Base-by-base conservation (phyloP, 2,113 vertebrate genomes). In the Takifugu bimaculatus region DNA sequence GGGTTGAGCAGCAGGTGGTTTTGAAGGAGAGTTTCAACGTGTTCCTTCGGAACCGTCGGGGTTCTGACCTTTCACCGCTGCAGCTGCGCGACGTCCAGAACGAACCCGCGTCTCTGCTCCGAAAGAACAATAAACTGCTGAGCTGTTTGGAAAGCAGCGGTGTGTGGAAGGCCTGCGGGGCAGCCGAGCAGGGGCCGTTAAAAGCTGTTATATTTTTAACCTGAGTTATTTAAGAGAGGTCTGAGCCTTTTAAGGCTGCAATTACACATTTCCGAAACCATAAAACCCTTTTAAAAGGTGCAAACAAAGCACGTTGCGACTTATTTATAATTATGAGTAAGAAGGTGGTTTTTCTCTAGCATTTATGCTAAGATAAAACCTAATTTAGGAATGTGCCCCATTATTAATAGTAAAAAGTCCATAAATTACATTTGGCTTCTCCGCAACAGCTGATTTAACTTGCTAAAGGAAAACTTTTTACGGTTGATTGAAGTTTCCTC, bases 21-120 rank as follows among this genome's bases (percentile, higher is more conserved):
- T 71, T 65, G 63, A 58, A 57, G 27, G 61, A 43, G 63, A 56
- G 32, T 81, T 59, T 61, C 72, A 76, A 52, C 68, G 67, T 74
- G 52, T 72, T 75, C 56, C 39, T 62, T 32, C 48, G 70, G 52
- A 53, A 60, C 64, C 49, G 65, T 7, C 5, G 59, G 63, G 47
- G 65, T 20, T 25, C 35, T 72, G 74, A 74, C 63, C 73, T 28
- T 2, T 50, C 26, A 63, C 55, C 53, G 15, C 32, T 58, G 66
- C 68, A 78, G 79, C 70, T 81, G 72, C 63, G 57, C 26, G 50
- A 62, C 55, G 39, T 39, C 48, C 3, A 73, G 60, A 7, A 5
- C 45, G 45, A 26, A 60, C n/a, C 75, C 13, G 52, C 48, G 3
- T 50, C 55, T 49, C 43, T 51, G 20, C 39, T 60, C 1, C 3